Conservation (phyloP, 2,113 vertebrate genomes). For the Blennius ocellaris region DNA sequence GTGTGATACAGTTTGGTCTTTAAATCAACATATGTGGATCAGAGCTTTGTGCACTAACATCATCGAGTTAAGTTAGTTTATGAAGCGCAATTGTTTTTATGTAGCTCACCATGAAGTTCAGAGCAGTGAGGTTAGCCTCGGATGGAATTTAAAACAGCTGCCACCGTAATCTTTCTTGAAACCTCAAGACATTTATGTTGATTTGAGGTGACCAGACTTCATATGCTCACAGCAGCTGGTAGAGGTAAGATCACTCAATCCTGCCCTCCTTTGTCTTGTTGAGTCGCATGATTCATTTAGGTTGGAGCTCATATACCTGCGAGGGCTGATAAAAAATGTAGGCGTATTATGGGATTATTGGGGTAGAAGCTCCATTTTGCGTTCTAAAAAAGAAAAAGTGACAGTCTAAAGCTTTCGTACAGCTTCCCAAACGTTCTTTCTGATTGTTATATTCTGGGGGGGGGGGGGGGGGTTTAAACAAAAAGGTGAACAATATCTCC, state of each 20-base stretch:
- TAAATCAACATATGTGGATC: constrained; percentile 10
- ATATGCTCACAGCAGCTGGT: constrained; percentile 16
- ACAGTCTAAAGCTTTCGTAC: constrained; percentile 22
- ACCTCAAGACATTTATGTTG: constrained; percentile 25
- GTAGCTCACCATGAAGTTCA: neutral
- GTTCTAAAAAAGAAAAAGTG: constrained; percentile 21
- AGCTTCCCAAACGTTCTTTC: constrained; percentile 16
- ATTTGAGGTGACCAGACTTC: constrained; percentile 24
- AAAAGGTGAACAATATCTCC: constrained; percentile 3
- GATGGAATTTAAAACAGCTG: constrained; percentile 4
- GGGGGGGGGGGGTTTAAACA: no score
- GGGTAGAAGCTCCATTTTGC: constrained; percentile 53
- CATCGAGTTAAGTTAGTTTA: neutral
- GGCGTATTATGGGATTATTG: constrained; percentile 63
- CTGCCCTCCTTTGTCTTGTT: constrained; percentile 61
- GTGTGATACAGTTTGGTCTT: constrained; percentile 5
- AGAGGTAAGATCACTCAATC: constrained; percentile 46
- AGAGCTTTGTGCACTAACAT: neutral
- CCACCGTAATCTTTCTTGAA: neutral
- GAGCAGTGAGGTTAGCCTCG: neutral
- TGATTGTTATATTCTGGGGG: constrained; percentile 2
- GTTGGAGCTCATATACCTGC: constrained; percentile 62
- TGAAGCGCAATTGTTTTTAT: constrained; percentile 1
- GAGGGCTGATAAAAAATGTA: constrained; percentile 72
- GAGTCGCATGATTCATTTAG: constrained; percentile 67